phyloP scores from a whole-genome alignment of 1,140 invertebrate species.

The Dreissena polymorpha region DNA sequence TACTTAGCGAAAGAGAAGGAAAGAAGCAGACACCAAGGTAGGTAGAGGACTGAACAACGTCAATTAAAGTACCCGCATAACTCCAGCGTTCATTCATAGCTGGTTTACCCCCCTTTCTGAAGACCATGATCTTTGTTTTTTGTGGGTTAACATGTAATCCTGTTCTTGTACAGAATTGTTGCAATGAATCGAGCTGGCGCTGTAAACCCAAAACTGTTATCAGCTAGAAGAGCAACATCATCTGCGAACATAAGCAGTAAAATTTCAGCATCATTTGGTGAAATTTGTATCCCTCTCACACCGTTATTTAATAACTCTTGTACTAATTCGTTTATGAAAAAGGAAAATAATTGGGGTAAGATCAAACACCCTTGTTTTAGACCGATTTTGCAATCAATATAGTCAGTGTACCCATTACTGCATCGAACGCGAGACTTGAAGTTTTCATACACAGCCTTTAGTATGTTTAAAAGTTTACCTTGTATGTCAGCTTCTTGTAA shows the following conservation, averaged over 20 bases:
- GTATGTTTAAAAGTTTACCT: no score
- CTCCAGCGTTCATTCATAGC: no score
- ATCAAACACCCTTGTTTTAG: not conserved
- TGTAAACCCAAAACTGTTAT: constrained; percentile 29
- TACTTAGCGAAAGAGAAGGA: not conserved
- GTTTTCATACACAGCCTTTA: no score
- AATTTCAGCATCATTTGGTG: not conserved
- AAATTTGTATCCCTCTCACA: constrained; percentile 28
- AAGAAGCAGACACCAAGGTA: not conserved
- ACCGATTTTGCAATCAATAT: not conserved
- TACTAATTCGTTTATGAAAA: constrained; percentile 50
- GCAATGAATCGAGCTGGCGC: not conserved
- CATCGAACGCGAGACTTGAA: no score
- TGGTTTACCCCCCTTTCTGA: no score
- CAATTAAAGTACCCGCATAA: no score
- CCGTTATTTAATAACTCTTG: constrained; percentile 7
- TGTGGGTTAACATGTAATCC: not conserved
- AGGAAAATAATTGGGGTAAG: constrained; percentile 34
- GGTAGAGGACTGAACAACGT: not conserved
- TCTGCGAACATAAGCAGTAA: constrained; percentile 47
- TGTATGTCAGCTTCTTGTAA: no score
- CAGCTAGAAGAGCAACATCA: constrained; percentile 38
- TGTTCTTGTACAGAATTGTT: not conserved
- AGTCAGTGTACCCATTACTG: not conserved
- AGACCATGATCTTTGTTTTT: not conserved